These are phyloP conservation scores for Melitaea cinxia DNA, from an alignment of 1,140 invertebrate species.

Conservation along the genomic window DNA sequence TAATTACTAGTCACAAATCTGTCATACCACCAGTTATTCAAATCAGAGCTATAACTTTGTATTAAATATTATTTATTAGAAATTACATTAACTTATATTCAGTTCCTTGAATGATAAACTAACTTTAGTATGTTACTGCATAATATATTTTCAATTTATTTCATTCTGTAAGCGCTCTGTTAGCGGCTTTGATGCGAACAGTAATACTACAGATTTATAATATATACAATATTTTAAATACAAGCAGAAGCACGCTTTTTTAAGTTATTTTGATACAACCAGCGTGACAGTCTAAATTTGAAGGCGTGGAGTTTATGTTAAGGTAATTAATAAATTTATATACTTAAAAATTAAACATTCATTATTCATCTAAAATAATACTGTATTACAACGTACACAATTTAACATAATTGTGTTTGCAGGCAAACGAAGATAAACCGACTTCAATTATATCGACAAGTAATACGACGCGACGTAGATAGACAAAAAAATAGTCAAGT, in stretches of 20 bases:
- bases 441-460: too few relatives aligned
- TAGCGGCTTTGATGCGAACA: background rate
- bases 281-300: too few relatives aligned
- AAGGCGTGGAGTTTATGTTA: too few relatives aligned
- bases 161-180: background rate
- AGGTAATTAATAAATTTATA: too few relatives aligned
- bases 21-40: background rate
- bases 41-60: constrained; percentile 4
- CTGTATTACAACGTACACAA: too few relatives aligned
- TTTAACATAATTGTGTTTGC: too few relatives aligned
- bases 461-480: too few relatives aligned
- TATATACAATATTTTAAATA: background rate
- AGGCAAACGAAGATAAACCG: too few relatives aligned
- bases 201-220: background rate
- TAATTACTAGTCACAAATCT: constrained; percentile 5
- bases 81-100: constrained; percentile 2
- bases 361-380: too few relatives aligned
- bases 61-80: constrained; percentile 5
- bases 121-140: background rate
- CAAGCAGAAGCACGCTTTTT: background rate
- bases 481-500: too few relatives aligned
- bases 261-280: too few relatives aligned
- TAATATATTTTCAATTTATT: background rate
- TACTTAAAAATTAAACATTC: too few relatives aligned
- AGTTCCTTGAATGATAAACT: background rate